Evolutionary conservation across 2,113 vertebrate genomes (phyloP).

Genomic region (Geococcyx californianus): DNA sequence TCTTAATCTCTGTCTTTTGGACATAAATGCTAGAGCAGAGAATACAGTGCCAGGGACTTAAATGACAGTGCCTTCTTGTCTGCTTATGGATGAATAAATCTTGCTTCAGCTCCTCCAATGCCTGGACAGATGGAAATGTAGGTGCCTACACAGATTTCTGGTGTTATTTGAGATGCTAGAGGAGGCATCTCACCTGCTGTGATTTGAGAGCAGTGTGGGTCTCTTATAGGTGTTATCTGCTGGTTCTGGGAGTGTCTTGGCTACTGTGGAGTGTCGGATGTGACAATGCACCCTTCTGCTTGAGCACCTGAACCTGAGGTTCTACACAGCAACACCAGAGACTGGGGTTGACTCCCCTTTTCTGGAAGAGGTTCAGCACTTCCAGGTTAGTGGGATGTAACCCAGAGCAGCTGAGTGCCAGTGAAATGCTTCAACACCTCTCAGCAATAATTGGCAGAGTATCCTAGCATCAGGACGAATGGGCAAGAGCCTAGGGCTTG

Average conservation of each 20-base stretch:
- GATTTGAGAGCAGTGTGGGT: not conserved
- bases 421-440: not conserved
- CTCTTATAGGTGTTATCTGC: not conserved
- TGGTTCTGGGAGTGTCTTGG: not conserved
- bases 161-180: not conserved
- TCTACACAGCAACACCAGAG: not conserved
- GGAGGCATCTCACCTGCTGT: not conserved
- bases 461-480: not conserved
- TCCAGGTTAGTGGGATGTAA: rapidly evolving
- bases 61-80: not conserved
- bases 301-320: not conserved
- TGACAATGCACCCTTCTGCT: not conserved
- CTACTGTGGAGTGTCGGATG: not conserved
- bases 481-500: not conserved
- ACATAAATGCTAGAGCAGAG: not conserved
- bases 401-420: rapidly evolving
- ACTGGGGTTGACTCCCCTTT: rapidly evolving
- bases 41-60: not conserved
- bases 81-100: not conserved
- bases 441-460: not conserved
- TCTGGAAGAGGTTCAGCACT: not conserved
- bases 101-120: not conserved
- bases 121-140: not conserved
- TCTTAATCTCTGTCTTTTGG: not conserved
- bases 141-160: not conserved